Evolutionary conservation across 2,113 vertebrate genomes (phyloP), one percentile per base, ranked within the genome.

Genomic region (Pseudolaguvia tuberculata): DNA sequence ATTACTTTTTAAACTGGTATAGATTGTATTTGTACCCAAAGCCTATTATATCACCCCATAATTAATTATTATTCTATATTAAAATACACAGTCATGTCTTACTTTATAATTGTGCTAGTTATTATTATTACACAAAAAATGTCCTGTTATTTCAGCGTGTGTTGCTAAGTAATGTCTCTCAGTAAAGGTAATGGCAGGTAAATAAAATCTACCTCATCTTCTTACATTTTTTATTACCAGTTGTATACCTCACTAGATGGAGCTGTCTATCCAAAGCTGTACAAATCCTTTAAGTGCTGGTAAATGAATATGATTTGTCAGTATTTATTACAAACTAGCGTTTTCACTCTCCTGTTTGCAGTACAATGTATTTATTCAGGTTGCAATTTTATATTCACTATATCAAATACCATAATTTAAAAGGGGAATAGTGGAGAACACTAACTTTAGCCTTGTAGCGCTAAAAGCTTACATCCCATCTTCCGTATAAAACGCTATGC

Each of bases 201-300:
- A 18, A 56, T n/a, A 8, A 42, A 57, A 25, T 55, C 42, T n/a
- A 25, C 3, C 0, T 17, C 14, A 20, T 39, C 31, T 25, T 5
- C 9, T 58, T 15, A 12, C 5, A 27, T 55, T 15, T 35, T 45
- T 56, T 17, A 25, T 4, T 39, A 20, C 31, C 11, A 17, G 18
- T 23, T 20, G 35, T 62, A n/a, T 62, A 4, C 31, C 6, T 47
- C 72, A 75, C 61, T 66, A 75, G 72, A 75, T 75, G 72, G 72
- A 39, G 35, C 61, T 63, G 55, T 56, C 2, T 39, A 39, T 75
- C 51, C 51, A 63, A 63, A 42, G n/a, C 13, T 50, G 25, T 65
- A 17, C 25, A 62, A 14, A n/a, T 21, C 6, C 21, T 45, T 15
- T 14, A 48, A 7, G 1, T 17, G 21, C 62, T 47, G 21, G n/a